Percentiles rank a stretch among this genome's conserved stretches.
Conservation (phyloP, 2,888 invertebrate species). For the Acanthosoma haemorrhoidale region DNA sequence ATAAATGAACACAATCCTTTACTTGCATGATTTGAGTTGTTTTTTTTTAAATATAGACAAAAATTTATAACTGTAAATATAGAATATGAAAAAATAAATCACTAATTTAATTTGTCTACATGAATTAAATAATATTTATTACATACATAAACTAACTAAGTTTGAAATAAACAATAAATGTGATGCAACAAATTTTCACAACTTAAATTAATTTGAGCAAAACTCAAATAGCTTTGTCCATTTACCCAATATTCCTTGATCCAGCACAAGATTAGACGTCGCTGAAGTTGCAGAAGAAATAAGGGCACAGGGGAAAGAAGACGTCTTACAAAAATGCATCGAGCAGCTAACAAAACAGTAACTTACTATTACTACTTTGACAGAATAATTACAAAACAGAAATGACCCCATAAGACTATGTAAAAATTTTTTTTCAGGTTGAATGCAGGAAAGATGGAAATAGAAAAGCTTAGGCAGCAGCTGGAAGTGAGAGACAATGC, state of each 20-base stretch:
- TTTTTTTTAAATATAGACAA: not conserved
- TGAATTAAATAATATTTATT: not conserved
- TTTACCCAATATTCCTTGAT: slow-evolving; percentile 29
- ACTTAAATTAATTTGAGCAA: not conserved
- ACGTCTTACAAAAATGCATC: slow-evolving; percentile 17
- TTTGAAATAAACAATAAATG: slow-evolving; percentile 14
- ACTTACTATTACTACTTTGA: not conserved
- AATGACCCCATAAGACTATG: not conserved
- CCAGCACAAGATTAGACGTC: slow-evolving; percentile 27
- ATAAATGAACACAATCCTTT: not conserved
- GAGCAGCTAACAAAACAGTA: slow-evolving; percentile 29
- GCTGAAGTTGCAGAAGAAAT: slow-evolving; percentile 27
- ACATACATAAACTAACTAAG: not conserved
- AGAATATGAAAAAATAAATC: not conserved
- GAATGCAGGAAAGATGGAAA: slow-evolving; percentile 35
- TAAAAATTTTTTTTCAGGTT: slow-evolving; percentile 10
- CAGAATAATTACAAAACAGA: not conserved
- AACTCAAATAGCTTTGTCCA: not conserved
- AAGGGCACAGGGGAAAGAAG: slow-evolving; percentile 20
- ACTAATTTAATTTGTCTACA: not conserved
- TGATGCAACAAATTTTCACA: not conserved
- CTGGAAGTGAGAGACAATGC: slow-evolving; percentile 23
- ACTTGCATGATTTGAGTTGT: not conserved
- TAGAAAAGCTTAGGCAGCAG: slow-evolving; percentile 29
- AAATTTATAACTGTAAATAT: not conserved